Base-by-base conservation (phyloP, 2,797 vertebrate species). In the Pteronotus mesoamericanus region DNA sequence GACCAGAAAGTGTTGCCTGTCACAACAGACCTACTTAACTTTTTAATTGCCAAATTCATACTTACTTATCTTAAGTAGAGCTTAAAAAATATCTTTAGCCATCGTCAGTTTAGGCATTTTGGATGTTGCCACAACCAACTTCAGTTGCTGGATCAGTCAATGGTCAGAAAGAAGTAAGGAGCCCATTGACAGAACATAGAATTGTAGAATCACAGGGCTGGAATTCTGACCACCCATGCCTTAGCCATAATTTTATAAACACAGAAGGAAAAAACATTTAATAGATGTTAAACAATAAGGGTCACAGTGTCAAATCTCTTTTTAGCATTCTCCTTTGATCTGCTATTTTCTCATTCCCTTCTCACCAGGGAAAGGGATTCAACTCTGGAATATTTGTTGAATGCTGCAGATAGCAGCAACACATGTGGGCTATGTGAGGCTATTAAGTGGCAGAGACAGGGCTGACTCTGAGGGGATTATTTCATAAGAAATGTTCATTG, bases 301-400 rank as follows among this genome's bases (percentile, higher is more conserved):
- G 71, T 32, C 32, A 75, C 71, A 32, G 55, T 77, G 80, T 55
- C 71, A 89, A 94, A 53, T 71, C 46, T 89, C 79, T 92, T 90
- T 87, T 80, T 15, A 84, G 80, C 29, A 42, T 88, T 85, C 29
- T 44, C 84, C 82, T 88, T 91, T 93, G 26, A 95, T 94, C 39
- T 95, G 75, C 37, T 94, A 4, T 51, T 91, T 95, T 74, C 44
- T 93, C 26, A 42, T 94, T 93, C 75, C 26, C 91, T 84, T 86
- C 89, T 55, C 44, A 59, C 24, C 32, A 80, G 82, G 80, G 51
- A 86, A 87, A 84, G 21, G 34, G 34, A 92, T 80, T 93, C 71
- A 22, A 29, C 69, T 57, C 9, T 55, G 80, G 61, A 71, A n/a
- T 68, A 79, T 5, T 6, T 89, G 80, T 75, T 79, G 64, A 39